Conservation (phyloP, 2,797 vertebrate genomes). For the Enoplosus armatus region DNA sequence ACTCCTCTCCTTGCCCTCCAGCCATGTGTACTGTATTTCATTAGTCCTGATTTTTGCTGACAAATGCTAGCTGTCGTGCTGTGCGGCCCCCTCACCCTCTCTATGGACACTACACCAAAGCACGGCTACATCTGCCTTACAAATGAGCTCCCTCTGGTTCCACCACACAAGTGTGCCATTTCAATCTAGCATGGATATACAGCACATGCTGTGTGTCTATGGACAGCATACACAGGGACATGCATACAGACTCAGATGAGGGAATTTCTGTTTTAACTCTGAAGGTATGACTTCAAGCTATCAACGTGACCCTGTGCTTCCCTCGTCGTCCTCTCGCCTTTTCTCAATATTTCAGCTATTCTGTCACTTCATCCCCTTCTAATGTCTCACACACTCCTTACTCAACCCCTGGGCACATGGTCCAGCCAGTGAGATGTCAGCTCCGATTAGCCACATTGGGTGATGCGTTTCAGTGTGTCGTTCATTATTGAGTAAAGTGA, state of each 20-base stretch:
- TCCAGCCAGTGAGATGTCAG: constrained; percentile 67
- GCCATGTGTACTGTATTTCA: constrained; percentile 80
- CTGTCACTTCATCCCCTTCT: constrained; percentile 56
- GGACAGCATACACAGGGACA: background rate
- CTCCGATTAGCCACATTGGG: constrained; percentile 62
- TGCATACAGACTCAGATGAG: constrained; percentile 10
- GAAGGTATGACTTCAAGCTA: constrained; percentile 66
- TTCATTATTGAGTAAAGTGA: constrained; percentile 71
- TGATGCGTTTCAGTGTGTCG: constrained; percentile 68
- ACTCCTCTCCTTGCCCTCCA: constrained; percentile 70
- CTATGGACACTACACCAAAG: constrained; percentile 70
- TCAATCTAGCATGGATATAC: constrained; percentile 34
- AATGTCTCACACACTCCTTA: constrained; percentile 49
- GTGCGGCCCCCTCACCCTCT: constrained; percentile 66
- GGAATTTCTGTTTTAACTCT: constrained; percentile 59
- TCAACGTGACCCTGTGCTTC: constrained; percentile 66
- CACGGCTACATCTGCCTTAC: constrained; percentile 80
- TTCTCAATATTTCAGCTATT: constrained; percentile 63
- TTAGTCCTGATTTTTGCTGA: constrained; percentile 86
- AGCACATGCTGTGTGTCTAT: constrained; percentile 35
- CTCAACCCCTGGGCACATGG: constrained; percentile 45
- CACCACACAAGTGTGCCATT: constrained; percentile 57
- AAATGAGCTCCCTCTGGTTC: constrained; percentile 80
- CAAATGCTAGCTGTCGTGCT: constrained; percentile 79
- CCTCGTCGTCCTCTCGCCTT: constrained; percentile 40